These are phyloP conservation scores for Lasioglossum vierecki DNA, from an alignment of 2,888 invertebrate genomes.

Conservation along the genomic window DNA sequence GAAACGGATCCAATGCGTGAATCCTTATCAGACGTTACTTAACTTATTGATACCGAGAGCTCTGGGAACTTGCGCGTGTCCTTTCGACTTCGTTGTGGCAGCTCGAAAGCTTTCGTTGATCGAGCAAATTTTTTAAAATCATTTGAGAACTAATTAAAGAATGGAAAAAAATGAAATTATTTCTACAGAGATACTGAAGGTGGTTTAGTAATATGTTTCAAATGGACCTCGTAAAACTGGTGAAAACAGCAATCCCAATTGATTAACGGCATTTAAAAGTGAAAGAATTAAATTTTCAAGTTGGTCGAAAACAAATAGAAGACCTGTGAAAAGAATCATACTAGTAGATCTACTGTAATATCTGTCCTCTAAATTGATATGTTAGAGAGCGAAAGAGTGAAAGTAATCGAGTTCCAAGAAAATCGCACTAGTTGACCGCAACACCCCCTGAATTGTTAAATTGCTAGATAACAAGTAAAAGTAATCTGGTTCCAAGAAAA, in stretches of 20 bases:
- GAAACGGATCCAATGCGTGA: neutral
- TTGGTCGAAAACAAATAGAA: neutral
- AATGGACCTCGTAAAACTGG: too few species aligned
- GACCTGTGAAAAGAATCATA: too few species aligned
- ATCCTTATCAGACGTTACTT: neutral
- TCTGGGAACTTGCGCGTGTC: neutral
- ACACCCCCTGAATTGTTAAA: neutral
- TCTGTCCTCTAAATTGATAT: neutral
- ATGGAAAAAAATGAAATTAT: too few species aligned
- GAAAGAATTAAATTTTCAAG: neutral
- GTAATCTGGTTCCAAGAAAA: neutral
- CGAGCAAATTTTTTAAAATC: too few species aligned
- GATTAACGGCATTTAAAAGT: too few species aligned
- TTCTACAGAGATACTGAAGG: too few species aligned
- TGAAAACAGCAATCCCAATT: too few species aligned
- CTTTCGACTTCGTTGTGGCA: neutral
- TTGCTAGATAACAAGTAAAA: neutral
- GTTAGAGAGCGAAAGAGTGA: neutral
- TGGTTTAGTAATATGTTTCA: too few species aligned
- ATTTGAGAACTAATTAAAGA: too few species aligned
- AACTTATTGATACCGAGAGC: constrained; percentile 5
- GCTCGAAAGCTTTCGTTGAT: too few species aligned
- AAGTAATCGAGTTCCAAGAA: neutral
- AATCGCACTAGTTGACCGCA: neutral
- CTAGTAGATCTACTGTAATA: too few species aligned